Conservation (phyloP, 2,113 vertebrate genomes). For the Tympanuchus pallidicinctus region DNA sequence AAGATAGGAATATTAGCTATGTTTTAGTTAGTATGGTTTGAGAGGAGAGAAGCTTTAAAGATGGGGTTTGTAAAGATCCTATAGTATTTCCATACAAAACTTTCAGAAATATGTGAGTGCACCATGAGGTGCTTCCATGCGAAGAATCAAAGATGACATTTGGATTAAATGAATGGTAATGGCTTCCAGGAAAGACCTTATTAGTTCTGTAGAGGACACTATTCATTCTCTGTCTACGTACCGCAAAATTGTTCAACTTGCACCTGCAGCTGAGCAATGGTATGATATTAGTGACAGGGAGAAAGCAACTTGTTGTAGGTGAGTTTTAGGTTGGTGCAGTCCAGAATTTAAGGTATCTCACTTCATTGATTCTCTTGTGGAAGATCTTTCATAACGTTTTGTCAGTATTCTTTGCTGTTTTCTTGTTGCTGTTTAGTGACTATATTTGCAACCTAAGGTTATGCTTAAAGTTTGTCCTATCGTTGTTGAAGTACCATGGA, state of each 20-base stretch:
- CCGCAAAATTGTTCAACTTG: not conserved
- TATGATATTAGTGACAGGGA: not conserved
- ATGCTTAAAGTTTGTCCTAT: fast-evolving
- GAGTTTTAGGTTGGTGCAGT: not conserved
- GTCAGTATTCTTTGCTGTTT: not conserved
- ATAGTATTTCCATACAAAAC: not conserved
- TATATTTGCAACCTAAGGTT: not conserved
- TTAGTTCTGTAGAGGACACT: not conserved
- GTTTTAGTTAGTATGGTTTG: not conserved
- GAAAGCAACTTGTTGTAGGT: not conserved
- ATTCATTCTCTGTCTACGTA: fast-evolving
- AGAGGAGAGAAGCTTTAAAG: not conserved
- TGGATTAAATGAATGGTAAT: not conserved
- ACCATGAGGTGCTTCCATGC: not conserved
- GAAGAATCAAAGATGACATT: not conserved
- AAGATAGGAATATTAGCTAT: not conserved
- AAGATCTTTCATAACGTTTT: not conserved
- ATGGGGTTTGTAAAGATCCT: not conserved
- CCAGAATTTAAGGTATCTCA: not conserved
- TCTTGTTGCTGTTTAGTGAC: not conserved
- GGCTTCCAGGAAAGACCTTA: not conserved
- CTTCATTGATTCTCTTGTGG: not conserved
- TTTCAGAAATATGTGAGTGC: not conserved
- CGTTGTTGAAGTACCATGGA: not conserved
- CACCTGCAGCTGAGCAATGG: not conserved